Evolutionary conservation across 2,797 vertebrate genomes (phyloP).

Genomic region (Gymnodraco acuticeps): DNA sequence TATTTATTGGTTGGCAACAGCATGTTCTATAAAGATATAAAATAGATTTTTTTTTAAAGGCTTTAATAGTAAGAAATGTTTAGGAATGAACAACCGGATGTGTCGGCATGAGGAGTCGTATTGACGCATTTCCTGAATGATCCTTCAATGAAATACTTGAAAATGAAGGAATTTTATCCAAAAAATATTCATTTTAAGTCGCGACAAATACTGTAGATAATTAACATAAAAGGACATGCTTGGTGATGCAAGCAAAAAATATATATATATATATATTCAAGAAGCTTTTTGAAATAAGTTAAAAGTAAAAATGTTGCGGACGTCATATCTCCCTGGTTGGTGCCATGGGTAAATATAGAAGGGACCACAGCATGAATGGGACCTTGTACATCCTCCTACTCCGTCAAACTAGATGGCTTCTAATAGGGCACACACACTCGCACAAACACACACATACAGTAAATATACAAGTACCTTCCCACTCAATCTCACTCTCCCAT

Average conservation of each 20-base stretch:
- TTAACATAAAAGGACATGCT: slow-evolving; percentile 11
- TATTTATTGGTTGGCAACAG: neutral
- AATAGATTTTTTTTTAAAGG: slow-evolving; percentile 34
- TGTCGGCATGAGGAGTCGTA: neutral
- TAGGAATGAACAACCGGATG: slow-evolving; percentile 3
- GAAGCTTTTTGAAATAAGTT: slow-evolving; percentile 45
- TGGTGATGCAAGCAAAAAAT: slow-evolving; percentile 18
- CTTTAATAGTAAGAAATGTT: slow-evolving; percentile 7
- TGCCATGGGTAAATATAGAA: slow-evolving; percentile 66
- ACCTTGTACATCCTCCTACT: slow-evolving; percentile 73
- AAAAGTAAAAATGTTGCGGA: slow-evolving; percentile 61
- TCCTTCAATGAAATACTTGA: slow-evolving; percentile 33
- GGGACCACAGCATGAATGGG: slow-evolving; percentile 74
- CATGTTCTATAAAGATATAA: neutral
- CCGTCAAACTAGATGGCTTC: slow-evolving; percentile 65
- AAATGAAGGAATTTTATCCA: slow-evolving; percentile 50
- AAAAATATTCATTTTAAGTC: slow-evolving; percentile 43
- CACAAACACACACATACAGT: slow-evolving; percentile 42
- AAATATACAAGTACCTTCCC: slow-evolving; percentile 67
- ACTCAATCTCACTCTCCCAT: slow-evolving; percentile 40
- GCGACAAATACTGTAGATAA: slow-evolving; percentile 16
- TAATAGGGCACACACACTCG: slow-evolving; percentile 50
- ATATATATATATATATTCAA: neutral
- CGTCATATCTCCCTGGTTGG: slow-evolving; percentile 68
- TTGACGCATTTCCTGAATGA: slow-evolving; percentile 31